phyloP scores from a whole-genome alignment of 2,113 vertebrate genomes.

The Sphyrna mokarran region DNA sequence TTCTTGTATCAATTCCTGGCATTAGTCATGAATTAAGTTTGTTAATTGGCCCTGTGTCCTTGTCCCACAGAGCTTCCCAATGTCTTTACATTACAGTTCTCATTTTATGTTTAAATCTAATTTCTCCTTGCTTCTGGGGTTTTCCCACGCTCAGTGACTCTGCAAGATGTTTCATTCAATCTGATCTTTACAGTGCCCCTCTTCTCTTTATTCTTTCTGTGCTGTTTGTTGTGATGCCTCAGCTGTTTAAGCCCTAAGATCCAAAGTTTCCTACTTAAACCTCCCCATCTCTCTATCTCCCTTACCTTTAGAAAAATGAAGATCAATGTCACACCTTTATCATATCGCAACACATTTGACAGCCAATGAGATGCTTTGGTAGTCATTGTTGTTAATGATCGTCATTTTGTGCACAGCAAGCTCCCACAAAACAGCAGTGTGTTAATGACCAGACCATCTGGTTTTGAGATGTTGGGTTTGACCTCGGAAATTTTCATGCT shows the following conservation, averaged over 20 bases:
- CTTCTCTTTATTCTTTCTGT: fast-evolving
- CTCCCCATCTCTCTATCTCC: not conserved
- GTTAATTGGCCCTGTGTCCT: not conserved
- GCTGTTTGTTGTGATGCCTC: not conserved
- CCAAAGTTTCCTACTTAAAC: not conserved
- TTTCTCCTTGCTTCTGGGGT: not conserved
- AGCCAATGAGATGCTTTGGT: not conserved
- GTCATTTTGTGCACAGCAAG: not conserved
- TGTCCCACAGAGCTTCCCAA: not conserved
- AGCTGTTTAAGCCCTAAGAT: not conserved
- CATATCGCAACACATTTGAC: not conserved
- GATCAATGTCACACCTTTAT: not conserved
- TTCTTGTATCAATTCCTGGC: not conserved
- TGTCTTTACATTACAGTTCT: not conserved
- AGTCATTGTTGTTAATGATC: not conserved
- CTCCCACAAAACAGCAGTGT: not conserved
- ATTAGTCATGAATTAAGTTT: not conserved
- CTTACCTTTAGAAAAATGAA: not conserved
- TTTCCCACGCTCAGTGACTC: not conserved
- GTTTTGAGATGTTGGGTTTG: not conserved
- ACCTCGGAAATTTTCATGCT: not conserved
- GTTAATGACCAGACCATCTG: not conserved
- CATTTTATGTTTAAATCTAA: not conserved
- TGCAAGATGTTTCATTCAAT: not conserved
- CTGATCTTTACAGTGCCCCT: no score